Conservation (phyloP, 2,113 vertebrate species). For the Fulica atra region DNA sequence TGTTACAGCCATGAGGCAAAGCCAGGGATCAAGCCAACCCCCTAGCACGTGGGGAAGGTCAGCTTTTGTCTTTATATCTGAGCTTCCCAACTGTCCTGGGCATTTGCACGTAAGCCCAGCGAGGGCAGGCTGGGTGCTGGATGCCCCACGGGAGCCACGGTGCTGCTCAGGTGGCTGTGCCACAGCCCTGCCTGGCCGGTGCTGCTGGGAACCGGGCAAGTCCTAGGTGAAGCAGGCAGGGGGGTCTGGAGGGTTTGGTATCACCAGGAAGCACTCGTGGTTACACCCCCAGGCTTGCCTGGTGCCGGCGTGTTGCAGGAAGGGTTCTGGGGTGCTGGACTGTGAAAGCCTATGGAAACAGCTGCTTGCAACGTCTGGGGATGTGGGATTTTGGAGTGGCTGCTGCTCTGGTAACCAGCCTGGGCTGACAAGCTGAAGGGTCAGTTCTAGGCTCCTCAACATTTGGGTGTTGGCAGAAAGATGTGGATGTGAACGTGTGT, state of each 20-base stretch:
- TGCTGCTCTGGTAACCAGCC: neutral
- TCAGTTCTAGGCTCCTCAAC: neutral
- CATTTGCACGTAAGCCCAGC: neutral
- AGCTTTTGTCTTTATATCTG: neutral
- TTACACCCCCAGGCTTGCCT: neutral
- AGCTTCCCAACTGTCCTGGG: neutral
- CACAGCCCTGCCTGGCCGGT: neutral
- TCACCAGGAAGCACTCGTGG: fast-evolving
- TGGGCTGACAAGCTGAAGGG: neutral
- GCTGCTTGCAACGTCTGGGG: neutral
- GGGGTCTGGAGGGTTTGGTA: neutral
- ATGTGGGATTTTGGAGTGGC: neutral
- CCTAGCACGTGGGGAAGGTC: neutral
- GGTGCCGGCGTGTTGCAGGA: too few species aligned
- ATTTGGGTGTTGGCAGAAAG: neutral
- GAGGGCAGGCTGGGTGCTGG: neutral
- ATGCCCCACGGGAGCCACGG: fast-evolving
- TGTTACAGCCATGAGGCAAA: neutral
- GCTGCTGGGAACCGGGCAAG: fast-evolving
- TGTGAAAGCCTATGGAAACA: neutral
- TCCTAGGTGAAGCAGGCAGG: neutral
- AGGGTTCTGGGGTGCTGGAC: neutral
- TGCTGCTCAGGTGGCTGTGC: neutral
- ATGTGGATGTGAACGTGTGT: fast-evolving
- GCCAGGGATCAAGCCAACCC: neutral